Evolutionary conservation across 2,113 vertebrate genomes (phyloP), one percentile per base, ranked within the genome.

Genomic region (Pseudorectes ferrugineus): DNA sequence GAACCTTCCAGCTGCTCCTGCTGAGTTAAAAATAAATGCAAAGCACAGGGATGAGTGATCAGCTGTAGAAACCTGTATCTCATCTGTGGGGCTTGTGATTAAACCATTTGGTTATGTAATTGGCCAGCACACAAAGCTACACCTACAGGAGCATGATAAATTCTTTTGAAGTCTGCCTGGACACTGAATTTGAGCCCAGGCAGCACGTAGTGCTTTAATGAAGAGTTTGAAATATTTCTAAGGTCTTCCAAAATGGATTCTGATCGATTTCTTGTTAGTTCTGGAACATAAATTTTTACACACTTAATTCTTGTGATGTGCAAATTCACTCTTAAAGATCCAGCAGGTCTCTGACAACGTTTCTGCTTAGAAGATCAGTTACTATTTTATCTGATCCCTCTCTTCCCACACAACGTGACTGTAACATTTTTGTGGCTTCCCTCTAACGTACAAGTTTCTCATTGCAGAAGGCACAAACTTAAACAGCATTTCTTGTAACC

Each of bases 161-260:
- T 31, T 49, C 93, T 93, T 97, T 93, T 96, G 94, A 96, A 97
- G 96, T 96, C 96, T 96, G 92, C 95, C 96, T 96, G 95, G 96
- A 97, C 96, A 79, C 21, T 82, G 66, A 23, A 33, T 59, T 61
- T 12, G 54, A 91, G 80, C 73, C 84, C 95, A 95, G 77, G 52
- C 1, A 92, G 88, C 68, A 59, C 2, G 0, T 0, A 85, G 26
- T 15, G 29, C 55, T 80, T 83, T 23, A 29, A 66, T 38, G 63
- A 65, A n/a, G n/a, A 4, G 10, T 8, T 40, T 20, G 46, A 54
- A 43, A 25, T 54, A 43, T 85, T 93, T 49, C 78, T 46, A 20
- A 23, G 6, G 10, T 79, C 25, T 38, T 57, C 85, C 9, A 70
- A 46, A 93, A 57, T 4, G 58, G 38, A 28, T 45, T 33, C 63